Evolutionary conservation across 2,888 invertebrate species (phyloP).

Genomic region (Alloplasta piceator): DNA sequence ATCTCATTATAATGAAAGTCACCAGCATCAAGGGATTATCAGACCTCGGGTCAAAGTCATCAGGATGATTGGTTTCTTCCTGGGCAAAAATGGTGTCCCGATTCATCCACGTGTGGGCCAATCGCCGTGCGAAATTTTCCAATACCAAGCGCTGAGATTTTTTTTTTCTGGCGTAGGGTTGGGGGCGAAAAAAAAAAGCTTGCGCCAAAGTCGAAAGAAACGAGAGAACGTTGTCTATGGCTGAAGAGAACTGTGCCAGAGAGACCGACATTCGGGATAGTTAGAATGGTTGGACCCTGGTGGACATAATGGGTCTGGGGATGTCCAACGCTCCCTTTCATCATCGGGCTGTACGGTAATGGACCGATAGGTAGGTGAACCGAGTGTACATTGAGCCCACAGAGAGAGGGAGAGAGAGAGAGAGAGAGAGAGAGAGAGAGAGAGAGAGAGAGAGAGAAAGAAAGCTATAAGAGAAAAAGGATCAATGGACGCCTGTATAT

Average conservation of each 20-base stretch:
- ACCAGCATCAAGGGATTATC: neutral
- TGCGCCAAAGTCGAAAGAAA: conserved; percentile 20
- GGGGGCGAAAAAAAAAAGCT: conserved; percentile 7
- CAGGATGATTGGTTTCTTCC: neutral
- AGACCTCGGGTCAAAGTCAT: neutral
- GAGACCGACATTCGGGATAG: conserved; percentile 47
- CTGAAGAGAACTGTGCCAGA: conserved; percentile 45
- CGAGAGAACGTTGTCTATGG: conserved; percentile 19
- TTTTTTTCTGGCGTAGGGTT: neutral
- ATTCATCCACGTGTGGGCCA: conserved; percentile 6
- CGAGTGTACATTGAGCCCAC: conserved; percentile 48
- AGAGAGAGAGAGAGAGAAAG: conserved; percentile 3
- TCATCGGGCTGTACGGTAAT: conserved; percentile 64
- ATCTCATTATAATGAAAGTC: neutral
- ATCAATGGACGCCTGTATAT: conserved; percentile 20
- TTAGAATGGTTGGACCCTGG: conserved; percentile 53
- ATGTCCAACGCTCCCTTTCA: conserved; percentile 65
- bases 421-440: conserved; percentile 15
- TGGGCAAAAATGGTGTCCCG: neutral
- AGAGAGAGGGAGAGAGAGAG: conserved; percentile 25
- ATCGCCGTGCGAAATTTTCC: conserved; percentile 13
- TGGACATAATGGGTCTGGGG: conserved; percentile 61
- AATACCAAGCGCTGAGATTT: conserved; percentile 13
- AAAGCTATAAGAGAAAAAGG: neutral
- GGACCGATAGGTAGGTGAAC: conserved; percentile 66